Evolutionary conservation across 92 coral and sea anemone genomes (phyloP).

Genomic region (Bergia sp.): DNA sequence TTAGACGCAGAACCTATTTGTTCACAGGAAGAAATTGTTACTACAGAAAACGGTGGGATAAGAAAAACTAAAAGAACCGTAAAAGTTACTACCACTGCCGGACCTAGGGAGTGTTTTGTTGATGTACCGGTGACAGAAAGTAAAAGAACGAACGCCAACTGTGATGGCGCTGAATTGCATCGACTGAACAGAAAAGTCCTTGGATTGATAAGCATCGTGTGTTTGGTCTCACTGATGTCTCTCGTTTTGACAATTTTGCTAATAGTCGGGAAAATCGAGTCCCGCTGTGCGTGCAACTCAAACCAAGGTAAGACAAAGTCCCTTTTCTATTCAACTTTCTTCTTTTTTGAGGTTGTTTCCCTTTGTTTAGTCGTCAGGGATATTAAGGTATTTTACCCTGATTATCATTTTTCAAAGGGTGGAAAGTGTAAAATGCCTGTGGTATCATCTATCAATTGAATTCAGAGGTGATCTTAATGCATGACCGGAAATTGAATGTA

Average conservation of each 20-base stretch:
- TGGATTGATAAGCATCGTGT: constrained; percentile 17
- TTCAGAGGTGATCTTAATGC: too few species aligned
- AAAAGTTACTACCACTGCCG: not conserved
- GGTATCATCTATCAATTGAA: not conserved
- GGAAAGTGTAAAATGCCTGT: not conserved
- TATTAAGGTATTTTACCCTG: too few species aligned
- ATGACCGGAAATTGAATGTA: not conserved
- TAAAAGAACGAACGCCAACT: not conserved
- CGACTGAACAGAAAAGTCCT: constrained; percentile 26
- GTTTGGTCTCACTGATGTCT: constrained; percentile 22
- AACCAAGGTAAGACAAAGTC: constrained; percentile 12
- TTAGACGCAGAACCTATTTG: constrained; percentile 30
- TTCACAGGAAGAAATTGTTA: constrained; percentile 32
- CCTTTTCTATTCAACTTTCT: not conserved
- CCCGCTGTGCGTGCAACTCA: constrained; percentile 25
- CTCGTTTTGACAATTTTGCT: constrained; percentile 27
- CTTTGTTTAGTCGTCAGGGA: not conserved
- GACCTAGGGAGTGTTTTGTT: constrained; percentile 25
- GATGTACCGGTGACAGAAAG: constrained; percentile 4
- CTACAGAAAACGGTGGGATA: constrained; percentile 33
- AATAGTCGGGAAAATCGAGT: constrained; percentile 29
- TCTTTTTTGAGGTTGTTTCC: not conserved
- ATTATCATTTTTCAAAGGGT: not conserved
- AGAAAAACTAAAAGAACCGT: constrained; percentile 38
- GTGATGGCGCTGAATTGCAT: not conserved